phyloP scores from a whole-genome alignment of 2,888 invertebrate species.

The Spilarctia lutea region DNA sequence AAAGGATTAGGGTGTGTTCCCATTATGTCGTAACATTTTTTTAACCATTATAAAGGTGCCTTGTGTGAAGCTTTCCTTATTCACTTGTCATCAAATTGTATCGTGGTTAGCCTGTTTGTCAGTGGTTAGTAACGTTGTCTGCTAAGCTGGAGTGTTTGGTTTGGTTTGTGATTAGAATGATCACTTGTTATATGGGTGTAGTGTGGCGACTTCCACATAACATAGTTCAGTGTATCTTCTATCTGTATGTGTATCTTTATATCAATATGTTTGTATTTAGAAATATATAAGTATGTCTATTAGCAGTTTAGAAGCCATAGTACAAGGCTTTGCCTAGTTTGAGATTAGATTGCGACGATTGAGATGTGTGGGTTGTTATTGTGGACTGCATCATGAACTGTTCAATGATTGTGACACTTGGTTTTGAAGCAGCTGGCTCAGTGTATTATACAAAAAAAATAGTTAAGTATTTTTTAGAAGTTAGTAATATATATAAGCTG shows the following conservation, averaged over 20 bases:
- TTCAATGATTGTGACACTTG: background rate
- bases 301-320: background rate
- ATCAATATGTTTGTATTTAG: background rate
- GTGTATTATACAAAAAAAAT: background rate
- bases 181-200: no score
- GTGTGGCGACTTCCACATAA: no score
- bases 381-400: background rate
- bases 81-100: background rate
- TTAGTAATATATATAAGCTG: background rate
- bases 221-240: no score
- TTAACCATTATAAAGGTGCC: background rate
- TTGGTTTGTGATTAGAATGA: no score
- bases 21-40: background rate
- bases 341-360: background rate
- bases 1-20: background rate
- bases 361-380: no score
- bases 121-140: no score
- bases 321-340: no score
- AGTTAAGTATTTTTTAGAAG: background rate
- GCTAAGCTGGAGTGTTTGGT: no score
- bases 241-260: background rate
- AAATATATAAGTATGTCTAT: background rate
- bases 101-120: background rate
- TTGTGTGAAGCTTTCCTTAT: background rate
- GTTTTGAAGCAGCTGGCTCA: background rate